Evolutionary conservation across 1,140 invertebrate genomes (phyloP), one percentile per base, ranked within the genome.

Genomic region (Lithobius niger): DNA sequence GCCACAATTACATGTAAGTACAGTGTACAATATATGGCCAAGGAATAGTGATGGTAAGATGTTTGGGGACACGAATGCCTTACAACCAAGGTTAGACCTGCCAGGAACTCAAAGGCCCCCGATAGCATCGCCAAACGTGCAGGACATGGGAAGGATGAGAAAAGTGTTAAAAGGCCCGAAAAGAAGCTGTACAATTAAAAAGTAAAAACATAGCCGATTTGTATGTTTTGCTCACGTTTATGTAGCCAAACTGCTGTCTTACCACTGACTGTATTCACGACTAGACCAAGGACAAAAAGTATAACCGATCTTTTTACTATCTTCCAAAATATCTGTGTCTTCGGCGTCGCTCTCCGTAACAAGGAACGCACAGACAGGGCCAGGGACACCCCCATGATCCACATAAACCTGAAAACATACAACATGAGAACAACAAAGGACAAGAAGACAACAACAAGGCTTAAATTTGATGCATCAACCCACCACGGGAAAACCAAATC

Each of bases 401-500:
- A 96, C n/a, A 92, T 76, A 69, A 95, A 94, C 76, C 82, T 84
- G 54, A 44, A 65, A 66, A 63, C 57, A 25, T 13, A 18, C 6
- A 18, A 24, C 6, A 51, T 15, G 19, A 49, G 40, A 48, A 65
- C 58, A 59, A 71, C 69, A 69, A 71, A 40, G 69, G 69, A 10
- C 10, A 36, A 36, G 31, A 36, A 36, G 63, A 73, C 71, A 1
- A 71, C 69, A 42, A 72, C 61, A 55, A 71, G 69, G 31, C 69
- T 69, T 4, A 72, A 61, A 47, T 69, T 71, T 1, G 71, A 43
- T 26, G 22, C 25, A 53, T 22, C 4, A 31, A 65, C 67, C 71
- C 74, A 88, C 84, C 87, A 95, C 22, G 94, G 94, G 69, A 97
- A 93, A 18, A 97, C 83, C 27, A 96, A 71, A 72, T 97, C 94